phyloP scores from a whole-genome alignment of 2,797 vertebrate species.

The Rhynchonycteris naso region DNA sequence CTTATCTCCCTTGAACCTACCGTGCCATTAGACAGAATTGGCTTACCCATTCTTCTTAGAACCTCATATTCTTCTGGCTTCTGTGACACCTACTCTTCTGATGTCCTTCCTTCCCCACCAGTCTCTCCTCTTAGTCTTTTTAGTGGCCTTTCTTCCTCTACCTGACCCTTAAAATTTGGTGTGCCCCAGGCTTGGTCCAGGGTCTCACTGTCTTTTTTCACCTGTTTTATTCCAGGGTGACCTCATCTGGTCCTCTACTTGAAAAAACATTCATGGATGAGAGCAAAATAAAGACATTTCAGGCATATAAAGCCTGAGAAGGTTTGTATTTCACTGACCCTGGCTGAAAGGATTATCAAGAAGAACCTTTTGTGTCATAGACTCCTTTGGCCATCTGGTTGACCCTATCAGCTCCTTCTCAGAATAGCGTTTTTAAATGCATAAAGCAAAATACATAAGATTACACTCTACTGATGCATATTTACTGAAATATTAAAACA shows the following conservation, averaged over 20 bases:
- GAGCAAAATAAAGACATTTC: not conserved
- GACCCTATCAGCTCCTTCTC: not conserved
- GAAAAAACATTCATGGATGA: not conserved
- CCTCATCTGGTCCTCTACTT: not conserved
- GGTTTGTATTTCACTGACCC: not conserved
- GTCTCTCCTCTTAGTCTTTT: not conserved
- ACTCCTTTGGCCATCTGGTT: not conserved
- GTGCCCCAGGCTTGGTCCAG: not conserved
- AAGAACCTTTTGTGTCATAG: not conserved
- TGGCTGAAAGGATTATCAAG: not conserved
- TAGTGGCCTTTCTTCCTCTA: not conserved
- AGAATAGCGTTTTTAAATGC: not conserved
- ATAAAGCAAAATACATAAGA: not conserved
- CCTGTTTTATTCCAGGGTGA: not conserved
- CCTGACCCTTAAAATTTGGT: not conserved
- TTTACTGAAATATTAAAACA: constrained; percentile 20
- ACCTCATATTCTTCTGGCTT: not conserved
- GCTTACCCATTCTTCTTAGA: not conserved
- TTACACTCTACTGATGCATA: not conserved
- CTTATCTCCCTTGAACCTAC: not conserved
- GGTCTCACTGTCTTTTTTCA: not conserved
- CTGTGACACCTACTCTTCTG: not conserved
- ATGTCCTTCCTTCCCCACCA: rapidly evolving
- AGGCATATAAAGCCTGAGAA: not conserved
- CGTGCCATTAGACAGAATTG: not conserved